phyloP scores from a whole-genome alignment of 2,113 vertebrate genomes.

The Prolemur simus region DNA sequence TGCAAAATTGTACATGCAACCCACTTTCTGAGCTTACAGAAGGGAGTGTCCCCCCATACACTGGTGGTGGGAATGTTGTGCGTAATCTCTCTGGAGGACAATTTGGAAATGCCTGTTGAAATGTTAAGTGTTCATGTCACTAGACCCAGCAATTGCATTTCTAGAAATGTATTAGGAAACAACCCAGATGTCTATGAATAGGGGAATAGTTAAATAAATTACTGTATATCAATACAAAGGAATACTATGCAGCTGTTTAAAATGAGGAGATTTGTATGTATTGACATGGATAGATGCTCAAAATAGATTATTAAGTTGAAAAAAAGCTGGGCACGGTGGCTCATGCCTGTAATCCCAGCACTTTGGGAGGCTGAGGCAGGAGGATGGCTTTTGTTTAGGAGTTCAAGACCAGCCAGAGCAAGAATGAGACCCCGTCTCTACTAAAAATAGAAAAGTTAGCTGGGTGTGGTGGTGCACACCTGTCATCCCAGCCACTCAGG shows the following conservation, averaged over 20 bases:
- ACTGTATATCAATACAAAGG: neutral
- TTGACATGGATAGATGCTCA: neutral
- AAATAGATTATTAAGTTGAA: neutral
- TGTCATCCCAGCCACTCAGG: no score
- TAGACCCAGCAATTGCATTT: neutral
- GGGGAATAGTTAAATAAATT: neutral
- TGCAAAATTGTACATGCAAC: neutral
- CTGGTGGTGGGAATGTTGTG: neutral
- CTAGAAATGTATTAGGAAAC: neutral
- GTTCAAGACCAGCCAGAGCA: no score
- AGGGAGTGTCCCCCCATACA: neutral
- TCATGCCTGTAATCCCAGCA: no score
- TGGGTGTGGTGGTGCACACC: no score
- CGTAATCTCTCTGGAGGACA: neutral
- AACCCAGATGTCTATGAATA: neutral
- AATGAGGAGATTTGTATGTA: neutral
- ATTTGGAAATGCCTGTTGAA: neutral
- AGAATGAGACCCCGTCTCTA: no score
- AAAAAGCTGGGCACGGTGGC: neutral
- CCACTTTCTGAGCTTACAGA: neutral
- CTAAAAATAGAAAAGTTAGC: no score
- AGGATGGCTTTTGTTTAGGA: no score
- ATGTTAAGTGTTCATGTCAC: neutral
- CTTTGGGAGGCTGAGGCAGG: no score
- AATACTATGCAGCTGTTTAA: neutral